These are phyloP conservation scores for Oasisia sp. DNA, from an alignment of 2,888 invertebrate species.

Conservation along the genomic window DNA sequence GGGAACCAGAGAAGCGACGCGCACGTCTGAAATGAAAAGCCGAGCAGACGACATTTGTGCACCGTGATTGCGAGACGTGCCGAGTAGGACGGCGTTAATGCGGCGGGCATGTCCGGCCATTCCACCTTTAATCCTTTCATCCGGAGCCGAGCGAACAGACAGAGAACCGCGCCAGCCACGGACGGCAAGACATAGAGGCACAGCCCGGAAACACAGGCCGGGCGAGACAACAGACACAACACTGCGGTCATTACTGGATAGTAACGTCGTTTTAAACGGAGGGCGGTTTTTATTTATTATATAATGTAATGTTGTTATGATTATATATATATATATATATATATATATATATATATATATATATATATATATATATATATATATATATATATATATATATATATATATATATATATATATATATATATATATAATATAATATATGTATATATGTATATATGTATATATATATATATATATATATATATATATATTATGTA, in stretches of 20 bases:
- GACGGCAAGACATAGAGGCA: background rate
- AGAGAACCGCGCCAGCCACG: background rate
- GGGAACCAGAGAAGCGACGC: background rate
- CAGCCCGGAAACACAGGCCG: background rate
- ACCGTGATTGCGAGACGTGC: constrained; percentile 1
- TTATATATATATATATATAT: no score
- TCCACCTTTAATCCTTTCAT: constrained; percentile 9
- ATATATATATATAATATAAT: no score
- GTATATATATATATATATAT: no score
- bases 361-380: no score
- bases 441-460: no score
- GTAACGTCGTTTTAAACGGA: background rate
- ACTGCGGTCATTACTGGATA: background rate
- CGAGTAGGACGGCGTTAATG: background rate
- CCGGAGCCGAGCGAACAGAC: background rate
- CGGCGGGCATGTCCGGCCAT: constrained; percentile 13
- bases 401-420: no score
- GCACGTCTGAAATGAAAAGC: background rate
- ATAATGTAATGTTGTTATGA: no score
- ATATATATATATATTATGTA: no score
- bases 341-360: no score
- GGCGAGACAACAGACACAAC: background rate
- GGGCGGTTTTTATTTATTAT: no score
- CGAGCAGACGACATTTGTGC: background rate
- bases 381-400: no score